A percentile compares a stretch with the other conserved stretches of the same genome.
Evolutionary conservation across 2,888 invertebrate species (phyloP).

Genomic region (Trichogramma evanescens): DNA sequence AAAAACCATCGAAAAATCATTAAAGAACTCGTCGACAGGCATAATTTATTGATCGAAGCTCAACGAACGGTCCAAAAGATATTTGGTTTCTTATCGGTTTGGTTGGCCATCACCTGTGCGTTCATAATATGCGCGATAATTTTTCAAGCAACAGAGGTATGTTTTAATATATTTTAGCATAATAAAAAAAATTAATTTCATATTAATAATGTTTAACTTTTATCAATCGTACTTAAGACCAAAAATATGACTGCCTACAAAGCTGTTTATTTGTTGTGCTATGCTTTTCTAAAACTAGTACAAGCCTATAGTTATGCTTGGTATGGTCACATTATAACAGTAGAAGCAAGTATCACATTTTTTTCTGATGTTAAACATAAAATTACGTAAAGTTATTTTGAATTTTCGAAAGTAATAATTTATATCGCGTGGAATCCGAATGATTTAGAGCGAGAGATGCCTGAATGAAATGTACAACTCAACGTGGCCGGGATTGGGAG

Average conservation of each 20-base stretch:
- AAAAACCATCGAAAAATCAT: conserved; percentile 18
- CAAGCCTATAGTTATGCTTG: conserved; percentile 30
- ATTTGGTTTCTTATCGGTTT: conserved; percentile 29
- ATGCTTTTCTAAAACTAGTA: conserved; percentile 21
- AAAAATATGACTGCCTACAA: not conserved
- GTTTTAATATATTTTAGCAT: not conserved
- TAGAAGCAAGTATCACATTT: conserved; percentile 21
- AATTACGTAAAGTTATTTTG: too few species aligned
- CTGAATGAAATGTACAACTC: conserved; percentile 26
- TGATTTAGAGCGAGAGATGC: conserved; percentile 27
- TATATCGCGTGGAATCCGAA: too few species aligned
- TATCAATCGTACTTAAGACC: not conserved
- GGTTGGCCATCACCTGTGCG: conserved; percentile 27
- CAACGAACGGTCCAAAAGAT: conserved; percentile 24
- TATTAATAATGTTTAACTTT: too few species aligned
- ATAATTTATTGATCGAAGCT: conserved; percentile 22
- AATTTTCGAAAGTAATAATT: too few species aligned
- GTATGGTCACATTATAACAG: conserved; percentile 25
- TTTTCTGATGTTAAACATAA: too few species aligned
- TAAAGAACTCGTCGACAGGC: conserved; percentile 20
- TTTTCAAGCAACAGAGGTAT: conserved; percentile 25
- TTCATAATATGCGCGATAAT: conserved; percentile 29
- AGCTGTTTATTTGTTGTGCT: conserved; percentile 1
- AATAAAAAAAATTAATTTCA: not conserved
- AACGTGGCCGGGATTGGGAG: conserved; percentile 25